Percentiles rank a stretch among this genome's conserved stretches.
Evolutionary conservation across 2,888 invertebrate genomes (phyloP).

Genomic region (Muschampia plurimacula): DNA sequence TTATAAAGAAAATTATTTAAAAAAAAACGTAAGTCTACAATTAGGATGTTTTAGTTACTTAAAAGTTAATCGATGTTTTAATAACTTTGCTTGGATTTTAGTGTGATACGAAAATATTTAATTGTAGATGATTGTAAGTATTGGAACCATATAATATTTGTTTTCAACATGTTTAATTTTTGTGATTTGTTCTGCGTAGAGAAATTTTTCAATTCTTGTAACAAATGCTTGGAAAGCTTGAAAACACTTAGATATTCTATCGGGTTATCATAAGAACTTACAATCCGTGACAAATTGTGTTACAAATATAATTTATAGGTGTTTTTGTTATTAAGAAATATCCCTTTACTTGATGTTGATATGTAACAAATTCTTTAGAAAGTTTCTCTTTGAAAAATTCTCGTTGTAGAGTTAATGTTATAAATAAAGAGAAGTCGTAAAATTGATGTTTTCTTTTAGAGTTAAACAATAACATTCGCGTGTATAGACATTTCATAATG

Average conservation of each 20-base stretch:
- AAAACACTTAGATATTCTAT: not conserved
- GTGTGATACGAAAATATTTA: conserved; percentile 16
- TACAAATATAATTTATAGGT: conserved; percentile 41
- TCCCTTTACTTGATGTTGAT: conserved; percentile 46
- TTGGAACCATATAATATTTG: not conserved
- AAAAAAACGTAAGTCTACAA: not conserved
- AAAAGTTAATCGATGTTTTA: conserved; percentile 22
- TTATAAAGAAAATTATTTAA: not conserved
- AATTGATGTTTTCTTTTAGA: conserved; percentile 47
- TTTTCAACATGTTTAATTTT: not conserved
- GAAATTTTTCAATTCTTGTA: too few species aligned
- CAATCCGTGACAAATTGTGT: conserved; percentile 19
- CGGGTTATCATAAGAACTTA: not conserved
- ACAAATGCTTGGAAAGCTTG: not conserved
- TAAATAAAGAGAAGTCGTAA: conserved; percentile 49
- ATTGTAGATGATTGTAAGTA: conserved; percentile 2
- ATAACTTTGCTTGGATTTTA: conserved; percentile 20
- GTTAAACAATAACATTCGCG: too few species aligned
- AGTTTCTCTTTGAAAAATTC: conserved; percentile 51
- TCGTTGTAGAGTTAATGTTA: conserved; percentile 51
- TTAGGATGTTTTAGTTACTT: conserved; percentile 17
- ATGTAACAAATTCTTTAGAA: conserved; percentile 41
- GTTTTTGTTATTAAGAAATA: conserved; percentile 46
- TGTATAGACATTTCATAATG: too few species aligned
- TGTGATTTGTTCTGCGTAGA: too few species aligned